These are phyloP conservation scores for Agrypnia vestita DNA, from an alignment of 1,140 invertebrate species.

Conservation along the genomic window DNA sequence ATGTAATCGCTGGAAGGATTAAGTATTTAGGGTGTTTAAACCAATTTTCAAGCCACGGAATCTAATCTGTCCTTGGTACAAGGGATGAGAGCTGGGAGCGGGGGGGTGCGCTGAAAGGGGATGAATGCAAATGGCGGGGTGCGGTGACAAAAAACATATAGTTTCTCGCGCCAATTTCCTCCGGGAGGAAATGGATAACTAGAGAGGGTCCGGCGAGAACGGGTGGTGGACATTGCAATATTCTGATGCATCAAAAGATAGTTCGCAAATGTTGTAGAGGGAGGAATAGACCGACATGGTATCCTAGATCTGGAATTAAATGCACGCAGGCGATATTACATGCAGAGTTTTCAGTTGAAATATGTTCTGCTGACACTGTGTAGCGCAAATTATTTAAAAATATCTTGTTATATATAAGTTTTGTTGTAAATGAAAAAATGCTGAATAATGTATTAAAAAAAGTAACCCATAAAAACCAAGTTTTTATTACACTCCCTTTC, in stretches of 20 bases:
- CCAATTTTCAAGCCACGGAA: not conserved
- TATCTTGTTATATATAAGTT: too few relatives aligned
- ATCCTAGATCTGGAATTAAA: conserved; percentile 6
- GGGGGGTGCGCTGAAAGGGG: not conserved
- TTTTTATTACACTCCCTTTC: too few relatives aligned
- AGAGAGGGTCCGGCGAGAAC: not conserved
- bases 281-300: conserved; percentile 18
- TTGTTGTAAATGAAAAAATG: too few relatives aligned
- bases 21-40: too few relatives aligned
- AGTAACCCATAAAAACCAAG: too few relatives aligned
- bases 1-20: too few relatives aligned
- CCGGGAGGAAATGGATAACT: conserved; percentile 49
- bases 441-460: too few relatives aligned
- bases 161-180: conserved; percentile 57
- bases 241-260: conserved; percentile 43
- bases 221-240: conserved; percentile 25
- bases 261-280: conserved; percentile 12
- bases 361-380: too few relatives aligned
- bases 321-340: not conserved
- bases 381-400: too few relatives aligned
- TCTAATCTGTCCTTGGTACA: conserved; percentile 10
- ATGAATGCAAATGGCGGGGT: conserved; percentile 52
- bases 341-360: not conserved
- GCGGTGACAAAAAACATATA: conserved; percentile 55
- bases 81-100: not conserved